phyloP scores from a whole-genome alignment of 2,888 invertebrate species.

The Xylota segnis region DNA sequence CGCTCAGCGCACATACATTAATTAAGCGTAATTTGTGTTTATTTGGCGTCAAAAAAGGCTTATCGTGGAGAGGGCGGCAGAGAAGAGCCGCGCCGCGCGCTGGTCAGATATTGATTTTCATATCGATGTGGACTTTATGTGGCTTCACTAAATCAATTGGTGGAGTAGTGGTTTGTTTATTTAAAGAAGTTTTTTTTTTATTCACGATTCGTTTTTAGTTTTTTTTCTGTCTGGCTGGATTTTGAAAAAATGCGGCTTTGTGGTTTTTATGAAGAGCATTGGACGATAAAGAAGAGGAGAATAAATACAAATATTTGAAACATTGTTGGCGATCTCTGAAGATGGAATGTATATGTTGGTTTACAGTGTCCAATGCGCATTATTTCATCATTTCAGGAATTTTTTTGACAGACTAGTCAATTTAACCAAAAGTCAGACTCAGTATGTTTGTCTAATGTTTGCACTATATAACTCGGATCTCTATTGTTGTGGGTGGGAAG shows the following conservation, averaged over 20 bases:
- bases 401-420: too few species aligned
- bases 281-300: slow-evolving; percentile 3
- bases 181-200: slow-evolving; percentile 16
- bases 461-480: too few species aligned
- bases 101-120: slow-evolving; percentile 59
- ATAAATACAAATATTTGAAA: slow-evolving; percentile 2
- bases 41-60: slow-evolving; percentile 27
- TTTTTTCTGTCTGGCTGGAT: neutral
- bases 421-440: too few species aligned
- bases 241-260: slow-evolving; percentile 8
- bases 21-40: slow-evolving; percentile 46
- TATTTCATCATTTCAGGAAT: too few species aligned
- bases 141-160: slow-evolving; percentile 53
- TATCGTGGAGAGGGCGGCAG: neutral
- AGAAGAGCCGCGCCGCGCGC: too few species aligned
- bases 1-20: slow-evolving; percentile 15
- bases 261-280: slow-evolving; percentile 15
- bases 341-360: too few species aligned
- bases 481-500: too few species aligned
- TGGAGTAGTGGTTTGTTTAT: slow-evolving; percentile 37
- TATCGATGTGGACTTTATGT: slow-evolving; percentile 34
- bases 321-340: neutral
- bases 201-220: too few species aligned
- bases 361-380: too few species aligned
- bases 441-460: too few species aligned